phyloP scores from a whole-genome alignment of 1,140 invertebrate genomes.

The Thalassaphorura encarpata region DNA sequence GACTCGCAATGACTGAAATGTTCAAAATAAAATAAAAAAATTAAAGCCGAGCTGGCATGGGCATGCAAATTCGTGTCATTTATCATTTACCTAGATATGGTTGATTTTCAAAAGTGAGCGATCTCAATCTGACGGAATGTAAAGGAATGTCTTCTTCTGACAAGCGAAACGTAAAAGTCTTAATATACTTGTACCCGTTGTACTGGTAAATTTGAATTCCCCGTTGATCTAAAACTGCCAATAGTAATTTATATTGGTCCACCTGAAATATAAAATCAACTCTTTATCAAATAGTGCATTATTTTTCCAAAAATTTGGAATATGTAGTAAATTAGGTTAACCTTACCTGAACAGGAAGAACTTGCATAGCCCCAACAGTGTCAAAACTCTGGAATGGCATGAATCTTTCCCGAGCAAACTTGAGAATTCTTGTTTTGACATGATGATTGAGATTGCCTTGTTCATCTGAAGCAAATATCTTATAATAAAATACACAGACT shows the following conservation, averaged over 20 bases:
- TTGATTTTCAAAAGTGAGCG: background rate
- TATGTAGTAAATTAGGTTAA: background rate
- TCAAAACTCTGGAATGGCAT: constrained; percentile 40
- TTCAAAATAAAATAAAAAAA: background rate
- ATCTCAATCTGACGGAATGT: constrained; percentile 7
- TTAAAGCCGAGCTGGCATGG: background rate
- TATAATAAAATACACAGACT: no score
- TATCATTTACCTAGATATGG: constrained; percentile 22
- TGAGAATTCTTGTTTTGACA: constrained; percentile 37
- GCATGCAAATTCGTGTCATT: background rate
- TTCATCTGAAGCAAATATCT: constrained; percentile 18
- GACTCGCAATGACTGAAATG: constrained; percentile 11
- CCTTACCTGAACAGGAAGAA: constrained; percentile 26
- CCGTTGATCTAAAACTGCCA: constrained; percentile 20
- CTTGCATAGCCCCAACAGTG: constrained; percentile 29
- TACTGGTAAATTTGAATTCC: constrained; percentile 37
- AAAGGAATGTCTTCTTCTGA: background rate
- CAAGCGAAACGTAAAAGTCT: constrained; percentile 1
- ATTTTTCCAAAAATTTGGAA: background rate
- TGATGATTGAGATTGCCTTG: constrained; percentile 16
- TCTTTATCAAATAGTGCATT: background rate
- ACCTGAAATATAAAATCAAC: constrained; percentile 10
- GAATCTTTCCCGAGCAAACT: constrained; percentile 36
- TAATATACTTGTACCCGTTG: constrained; percentile 41
- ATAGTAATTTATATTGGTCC: constrained; percentile 30